These are phyloP conservation scores for Monodelphis domestica DNA, from an alignment of 2,797 vertebrate species.

Conservation along the genomic window DNA sequence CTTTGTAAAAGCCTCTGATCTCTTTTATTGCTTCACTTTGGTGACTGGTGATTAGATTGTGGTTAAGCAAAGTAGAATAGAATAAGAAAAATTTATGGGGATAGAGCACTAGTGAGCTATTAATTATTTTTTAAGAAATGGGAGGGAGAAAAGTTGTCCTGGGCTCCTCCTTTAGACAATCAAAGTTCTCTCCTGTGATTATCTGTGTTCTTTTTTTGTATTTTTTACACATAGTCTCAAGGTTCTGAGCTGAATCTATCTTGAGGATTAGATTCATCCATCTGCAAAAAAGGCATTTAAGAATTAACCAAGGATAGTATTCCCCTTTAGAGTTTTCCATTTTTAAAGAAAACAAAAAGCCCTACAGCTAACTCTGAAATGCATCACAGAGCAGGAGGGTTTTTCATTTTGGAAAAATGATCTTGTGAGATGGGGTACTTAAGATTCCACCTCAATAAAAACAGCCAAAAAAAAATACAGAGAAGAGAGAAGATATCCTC, in stretches of 20 bases:
- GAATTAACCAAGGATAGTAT: background rate
- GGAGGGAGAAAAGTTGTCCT: background rate
- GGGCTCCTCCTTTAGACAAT: background rate
- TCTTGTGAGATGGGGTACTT: background rate
- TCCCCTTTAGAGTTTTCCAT: background rate
- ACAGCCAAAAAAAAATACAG: background rate
- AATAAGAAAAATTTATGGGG: background rate
- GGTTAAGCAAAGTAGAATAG: background rate
- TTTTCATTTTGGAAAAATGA: background rate
- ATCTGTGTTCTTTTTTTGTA: background rate
- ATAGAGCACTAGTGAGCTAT: background rate
- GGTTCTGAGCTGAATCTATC: background rate
- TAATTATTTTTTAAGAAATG: background rate
- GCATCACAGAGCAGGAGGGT: background rate
- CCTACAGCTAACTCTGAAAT: background rate
- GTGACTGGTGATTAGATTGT: background rate
- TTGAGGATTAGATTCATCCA: background rate
- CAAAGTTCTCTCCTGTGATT: background rate
- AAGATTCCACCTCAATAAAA: background rate
- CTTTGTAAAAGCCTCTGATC: background rate
- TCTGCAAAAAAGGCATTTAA: background rate
- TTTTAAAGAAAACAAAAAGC: background rate
- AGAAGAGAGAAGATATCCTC: background rate
- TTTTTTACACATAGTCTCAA: background rate
- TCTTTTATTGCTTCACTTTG: background rate